Base-by-base conservation (phyloP, 2,113 vertebrate species). In the Phoxinus phoxinus region DNA sequence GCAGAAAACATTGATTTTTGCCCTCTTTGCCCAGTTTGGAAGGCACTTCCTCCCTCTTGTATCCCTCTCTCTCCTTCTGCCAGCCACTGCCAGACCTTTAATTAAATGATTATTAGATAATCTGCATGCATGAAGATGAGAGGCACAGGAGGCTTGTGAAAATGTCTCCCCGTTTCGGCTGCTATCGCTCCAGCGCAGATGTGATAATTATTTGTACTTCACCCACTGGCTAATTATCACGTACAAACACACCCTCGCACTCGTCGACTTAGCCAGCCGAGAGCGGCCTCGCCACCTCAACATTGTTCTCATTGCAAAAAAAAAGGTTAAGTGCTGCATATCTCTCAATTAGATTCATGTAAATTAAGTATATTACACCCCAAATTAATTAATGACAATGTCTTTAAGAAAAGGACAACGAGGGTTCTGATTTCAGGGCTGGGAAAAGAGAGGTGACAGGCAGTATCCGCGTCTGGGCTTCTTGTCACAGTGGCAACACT, bases 51-150 rank as follows among this genome's bases (percentile, higher is more conserved):
- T 30, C 72, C 37, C 27, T 73, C 30, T 73, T 37, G 25, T 7
- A 10, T 67, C 4, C n/a, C 2, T 46, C 21, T 72, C 23, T 74
- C 67, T 72, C 21, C 21, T 27, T 78, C 81, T 65, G 69, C 61
- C 56, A 46, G 48, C 59, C 41, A n/a, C 48, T 80, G 75, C 48
- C 41, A 79, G 83, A 85, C 79, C 82, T 87, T 87, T 92, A 89
- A 94, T 94, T 92, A 90, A 91, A 91, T 88, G 87, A 90, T 92
- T 91, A 91, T 88, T 87, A 88, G 83, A 92, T 92, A 91, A 94
- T 89, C 76, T n/a, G 81, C 56, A 83, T 46, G 63, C 46, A 84
- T 77, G 84, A 79, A 69, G 72, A 72, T 17, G 83, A 65, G 56
- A 25, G 48, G 65, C 67, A 3, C 76, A 80, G 80, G 35, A 23